Evolutionary conservation across 2,888 invertebrate species (phyloP), one percentile per base, ranked within the genome.

Genomic region (Colletes collaris): DNA sequence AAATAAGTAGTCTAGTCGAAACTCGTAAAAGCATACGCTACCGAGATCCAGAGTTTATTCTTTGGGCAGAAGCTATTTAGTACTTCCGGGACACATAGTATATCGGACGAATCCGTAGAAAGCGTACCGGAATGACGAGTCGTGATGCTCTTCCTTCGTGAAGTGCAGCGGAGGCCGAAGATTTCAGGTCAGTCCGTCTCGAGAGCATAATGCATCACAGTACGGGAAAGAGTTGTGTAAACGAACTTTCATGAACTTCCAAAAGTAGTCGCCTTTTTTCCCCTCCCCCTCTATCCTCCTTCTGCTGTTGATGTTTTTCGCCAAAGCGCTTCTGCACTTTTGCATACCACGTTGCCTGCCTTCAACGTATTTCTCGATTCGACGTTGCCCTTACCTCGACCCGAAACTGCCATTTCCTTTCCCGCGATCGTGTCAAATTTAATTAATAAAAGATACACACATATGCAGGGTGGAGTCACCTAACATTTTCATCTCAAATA

Each of bases 141-240:
- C 79, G 82, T 53, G 65, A 73, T 76, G 81, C 83, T 82, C 72
- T 75, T 85, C 78, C 69, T 79, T 79, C 80, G 83, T 86, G 81
- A 81, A 85, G 85, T 83, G 85, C 85, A 80, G 84, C 80, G 85
- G 89, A 90, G 89, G 88, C 88, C 89, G 88, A 90, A 90, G 89
- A 91, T 91, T 90, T 87, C 89, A 89, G 90, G 90, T 88, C 89
- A 90, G 87, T 81, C 88, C 88, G 90, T 90, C 90, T 91, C 91
- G 87, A 92, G 91, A 90, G 89, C 88, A 85, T 90, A 90, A 90
- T 90, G 90, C 90, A 87, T 90, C 85, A 86, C 87, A 87, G 87
- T 86, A 86, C 85, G 85, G 88, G 86, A 89, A 90, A 90, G 90
- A 89, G 89, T 86, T 88, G 86, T 88, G 89, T 89, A 89, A 90